phyloP scores from a whole-genome alignment of 2,113 vertebrate species.

The Carassius gibelio region DNA sequence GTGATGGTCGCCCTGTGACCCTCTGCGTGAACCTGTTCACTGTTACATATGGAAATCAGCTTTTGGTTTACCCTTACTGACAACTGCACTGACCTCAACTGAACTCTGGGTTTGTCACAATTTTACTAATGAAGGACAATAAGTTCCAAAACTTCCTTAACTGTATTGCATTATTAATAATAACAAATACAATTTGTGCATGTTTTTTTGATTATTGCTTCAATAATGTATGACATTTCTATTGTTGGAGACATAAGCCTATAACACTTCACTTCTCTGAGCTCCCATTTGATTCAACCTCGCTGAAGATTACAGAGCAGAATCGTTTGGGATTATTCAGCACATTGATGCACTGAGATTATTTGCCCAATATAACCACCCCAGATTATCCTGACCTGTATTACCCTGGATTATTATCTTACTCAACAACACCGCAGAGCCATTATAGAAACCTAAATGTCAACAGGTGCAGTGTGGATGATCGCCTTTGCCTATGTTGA shows the following conservation, averaged over 20 bases:
- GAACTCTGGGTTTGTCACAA: background rate
- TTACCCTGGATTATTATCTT: slow-evolving; percentile 35
- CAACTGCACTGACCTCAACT: background rate
- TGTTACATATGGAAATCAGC: slow-evolving; percentile 36
- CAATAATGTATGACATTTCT: background rate
- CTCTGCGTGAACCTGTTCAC: background rate
- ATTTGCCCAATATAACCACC: slow-evolving; percentile 31
- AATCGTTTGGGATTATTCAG: slow-evolving; percentile 13
- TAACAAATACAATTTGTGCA: background rate
- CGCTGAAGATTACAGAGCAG: slow-evolving; percentile 4
- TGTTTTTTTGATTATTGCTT: background rate
- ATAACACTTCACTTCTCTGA: background rate
- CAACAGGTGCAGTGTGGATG: background rate
- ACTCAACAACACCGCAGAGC: background rate
- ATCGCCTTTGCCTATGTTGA: background rate
- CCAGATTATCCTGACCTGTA: slow-evolving; percentile 30
- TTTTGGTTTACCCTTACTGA: background rate
- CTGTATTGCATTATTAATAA: background rate
- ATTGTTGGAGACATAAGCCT: background rate
- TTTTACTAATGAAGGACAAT: background rate
- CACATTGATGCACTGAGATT: slow-evolving; percentile 23
- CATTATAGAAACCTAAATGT: slow-evolving; percentile 10
- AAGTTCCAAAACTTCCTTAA: background rate
- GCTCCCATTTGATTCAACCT: slow-evolving; percentile 24
- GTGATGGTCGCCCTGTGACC: slow-evolving; percentile 10